Evolutionary conservation across 2,888 invertebrate genomes (phyloP), one percentile per base, ranked within the genome.

Genomic region (Perdita meconis): DNA sequence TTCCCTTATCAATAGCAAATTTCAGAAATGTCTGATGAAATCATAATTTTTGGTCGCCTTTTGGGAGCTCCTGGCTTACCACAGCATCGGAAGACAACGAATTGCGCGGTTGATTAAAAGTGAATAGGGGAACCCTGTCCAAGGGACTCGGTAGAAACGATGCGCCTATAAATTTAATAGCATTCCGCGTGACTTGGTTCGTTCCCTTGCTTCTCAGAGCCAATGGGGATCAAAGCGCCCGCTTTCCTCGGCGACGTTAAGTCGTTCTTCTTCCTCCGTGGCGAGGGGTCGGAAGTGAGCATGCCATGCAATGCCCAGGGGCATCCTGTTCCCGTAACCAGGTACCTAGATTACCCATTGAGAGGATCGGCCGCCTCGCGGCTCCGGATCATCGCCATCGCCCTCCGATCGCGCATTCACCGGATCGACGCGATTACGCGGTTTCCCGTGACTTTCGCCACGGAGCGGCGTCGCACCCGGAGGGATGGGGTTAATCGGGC

Each of bases 281-380:
- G 71, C 40, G 78, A 77, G 59, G 81, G 80, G 5, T 79, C 83
- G 60, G 81, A 93, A 90, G 94, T 95, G 89, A 94, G 94, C 84
- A 92, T 96, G 90, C 93, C 95, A 88, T 96, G 96, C 92, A 95
- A 95, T 90, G 95, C 96, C 72, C 96, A 96, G 93, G 95, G 95
- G 87, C 95, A 94, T 92, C 96, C 96, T 86, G 93, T 95, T 90
- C 96, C 96, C 73, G 92, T 93, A 87, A 96, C 95, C 94, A 95
- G 95, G 96, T 96, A 95, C 94, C 19, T 77, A 60, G 56, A 71
- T 73, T 71, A 57, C 34, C 72, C 53, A 36, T 59, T 53, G 47
- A 67, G 50, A 69, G 38, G 71, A 61, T 56, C 56, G 56, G 42
- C 19, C 53, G 63, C 56, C 74, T 51, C 26, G 47, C 40, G 12